phyloP scores from a whole-genome alignment of 2,113 vertebrate species.

The Peromyscus californicus region DNA sequence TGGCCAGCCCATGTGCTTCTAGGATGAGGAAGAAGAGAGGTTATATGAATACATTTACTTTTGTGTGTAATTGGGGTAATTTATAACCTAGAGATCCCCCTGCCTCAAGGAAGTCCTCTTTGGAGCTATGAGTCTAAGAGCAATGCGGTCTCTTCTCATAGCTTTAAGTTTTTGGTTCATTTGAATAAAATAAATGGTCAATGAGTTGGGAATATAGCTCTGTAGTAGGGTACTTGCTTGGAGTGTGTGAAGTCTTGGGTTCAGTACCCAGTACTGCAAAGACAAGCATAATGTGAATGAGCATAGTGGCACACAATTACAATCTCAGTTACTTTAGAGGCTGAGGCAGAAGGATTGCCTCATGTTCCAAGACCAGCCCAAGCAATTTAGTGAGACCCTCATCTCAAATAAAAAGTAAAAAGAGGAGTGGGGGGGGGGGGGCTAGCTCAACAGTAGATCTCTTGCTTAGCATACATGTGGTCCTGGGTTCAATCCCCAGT shows the following conservation, averaged over 20 bases:
- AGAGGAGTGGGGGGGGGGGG: neutral
- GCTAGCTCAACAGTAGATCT: neutral
- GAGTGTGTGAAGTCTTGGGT: neutral
- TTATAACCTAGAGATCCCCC: neutral
- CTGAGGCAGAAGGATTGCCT: neutral
- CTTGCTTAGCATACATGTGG: neutral
- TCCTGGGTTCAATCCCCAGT: neutral
- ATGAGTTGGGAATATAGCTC: neutral
- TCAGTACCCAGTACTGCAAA: neutral
- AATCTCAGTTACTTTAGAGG: neutral
- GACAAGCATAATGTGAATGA: neutral
- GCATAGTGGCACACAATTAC: neutral
- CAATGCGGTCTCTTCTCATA: neutral
- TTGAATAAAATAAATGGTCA: neutral
- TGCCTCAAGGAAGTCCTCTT: neutral
- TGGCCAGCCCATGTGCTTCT: neutral
- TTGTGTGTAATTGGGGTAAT: neutral
- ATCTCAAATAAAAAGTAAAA: neutral
- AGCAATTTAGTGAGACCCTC: neutral
- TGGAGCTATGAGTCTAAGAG: neutral
- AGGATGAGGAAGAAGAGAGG: slow-evolving; percentile 17
- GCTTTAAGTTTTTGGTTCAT: neutral
- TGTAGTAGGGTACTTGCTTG: neutral
- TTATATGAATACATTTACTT: neutral
- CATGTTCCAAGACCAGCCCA: neutral